Evolutionary conservation across 2,797 vertebrate species (phyloP), one percentile per base, ranked within the genome.

Genomic region (Phataginus tetradactyla): DNA sequence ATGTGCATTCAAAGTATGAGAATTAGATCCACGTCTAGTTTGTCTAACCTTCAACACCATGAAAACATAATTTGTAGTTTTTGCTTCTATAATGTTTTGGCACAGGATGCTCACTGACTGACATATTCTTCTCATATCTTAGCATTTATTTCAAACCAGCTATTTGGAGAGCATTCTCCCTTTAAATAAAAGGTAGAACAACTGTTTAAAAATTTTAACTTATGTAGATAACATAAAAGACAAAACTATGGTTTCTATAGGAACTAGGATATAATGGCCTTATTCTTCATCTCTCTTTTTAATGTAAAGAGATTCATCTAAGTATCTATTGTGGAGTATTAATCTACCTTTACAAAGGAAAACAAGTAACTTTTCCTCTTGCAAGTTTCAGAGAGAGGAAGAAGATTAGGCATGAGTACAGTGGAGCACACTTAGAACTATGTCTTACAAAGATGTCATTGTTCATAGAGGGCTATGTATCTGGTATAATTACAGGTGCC

Each of bases 71-170:
- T 79, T 23, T 86, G 25, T 77, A 69, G n/a, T 85, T 87, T 90
- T 93, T 42, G 53, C 42, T 81, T 39, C 42, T 68, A 21, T 69
- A 80, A 9, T 66, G 86, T 61, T 75, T 94, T 81, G 23, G 7
- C 45, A 59, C 5, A 53, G 32, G 15, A 85, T 77, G 4, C 37
- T 34, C 20, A 91, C 10, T 23, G 11, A 89, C 39, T 80, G 86
- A 80, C 25, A 25, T 68, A 37, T 10, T 80, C 20, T 74, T 66
- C 13, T 92, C 13, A 91, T 80, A 68, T 15, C 12, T 57, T 66
- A 79, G 42, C 25, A 84, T 95, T 95, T 92, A 83, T 92, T 97
- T 95, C 51, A 86, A 93, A 66, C 1, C 29, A 17, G 20, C 66
- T 88, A 63, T 81, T 53, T 55, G 27, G 27, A 61, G 39, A 91